Conservation (phyloP, 2,113 vertebrate genomes). For the Merops nubicus region DNA sequence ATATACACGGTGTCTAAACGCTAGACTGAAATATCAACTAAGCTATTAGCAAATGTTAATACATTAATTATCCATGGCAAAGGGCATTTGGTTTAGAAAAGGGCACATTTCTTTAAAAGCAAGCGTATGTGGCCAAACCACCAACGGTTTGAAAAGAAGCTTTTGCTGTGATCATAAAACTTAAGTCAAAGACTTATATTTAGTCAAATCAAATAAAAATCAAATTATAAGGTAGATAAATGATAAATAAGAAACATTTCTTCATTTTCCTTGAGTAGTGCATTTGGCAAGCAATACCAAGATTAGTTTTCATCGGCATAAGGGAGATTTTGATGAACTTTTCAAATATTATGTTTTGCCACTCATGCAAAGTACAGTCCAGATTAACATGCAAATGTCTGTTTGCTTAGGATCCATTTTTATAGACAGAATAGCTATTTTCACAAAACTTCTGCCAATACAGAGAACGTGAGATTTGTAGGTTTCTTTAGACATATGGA, state of each 20-base stretch:
- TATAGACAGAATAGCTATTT: conserved; percentile 19
- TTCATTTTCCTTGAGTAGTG: neutral
- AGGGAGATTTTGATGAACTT: conserved; percentile 25
- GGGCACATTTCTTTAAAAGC: conserved; percentile 22
- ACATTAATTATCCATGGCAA: neutral
- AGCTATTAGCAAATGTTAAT: conserved; percentile 46
- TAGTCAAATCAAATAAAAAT: neutral
- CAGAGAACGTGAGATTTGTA: neutral
- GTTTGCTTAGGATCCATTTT: conserved; percentile 35
- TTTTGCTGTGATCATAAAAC: conserved; percentile 1
- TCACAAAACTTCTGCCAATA: neutral
- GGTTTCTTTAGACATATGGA: neutral
- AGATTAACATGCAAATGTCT: conserved; percentile 37
- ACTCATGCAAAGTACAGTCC: neutral
- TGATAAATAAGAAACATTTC: neutral
- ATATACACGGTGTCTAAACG: neutral
- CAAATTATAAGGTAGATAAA: neutral
- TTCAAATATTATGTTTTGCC: conserved; percentile 43
- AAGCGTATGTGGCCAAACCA: neutral
- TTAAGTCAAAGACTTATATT: neutral
- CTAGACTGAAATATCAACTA: conserved; percentile 21
- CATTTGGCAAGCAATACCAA: conserved; percentile 5
- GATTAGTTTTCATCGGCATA: neutral
- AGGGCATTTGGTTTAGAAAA: neutral
- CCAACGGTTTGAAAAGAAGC: neutral